Conservation (phyloP, 2,888 invertebrate genomes). For the Tipula vernalis region DNA sequence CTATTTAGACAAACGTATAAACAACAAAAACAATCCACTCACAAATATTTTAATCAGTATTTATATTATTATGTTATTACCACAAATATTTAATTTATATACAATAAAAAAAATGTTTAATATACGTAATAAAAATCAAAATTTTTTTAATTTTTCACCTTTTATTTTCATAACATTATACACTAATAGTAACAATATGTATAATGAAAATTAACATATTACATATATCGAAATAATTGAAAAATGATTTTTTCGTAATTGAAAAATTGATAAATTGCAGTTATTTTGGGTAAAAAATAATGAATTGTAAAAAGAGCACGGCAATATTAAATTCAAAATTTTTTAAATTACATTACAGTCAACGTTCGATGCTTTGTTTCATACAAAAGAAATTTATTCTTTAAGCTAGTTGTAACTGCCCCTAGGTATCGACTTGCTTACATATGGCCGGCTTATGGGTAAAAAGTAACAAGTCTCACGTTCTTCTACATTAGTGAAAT, state of each 20-base stretch:
- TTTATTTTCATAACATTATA: neutral
- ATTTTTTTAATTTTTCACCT: neutral
- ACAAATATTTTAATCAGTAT: neutral
- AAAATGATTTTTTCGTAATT: neutral
- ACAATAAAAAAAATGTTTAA: neutral
- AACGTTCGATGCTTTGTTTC: neutral
- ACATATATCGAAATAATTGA: neutral
- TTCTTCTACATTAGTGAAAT: too few species aligned
- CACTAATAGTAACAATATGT: neutral
- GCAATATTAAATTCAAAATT: neutral
- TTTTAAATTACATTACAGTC: neutral
- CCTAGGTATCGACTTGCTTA: too few species aligned
- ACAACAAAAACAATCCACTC: neutral
- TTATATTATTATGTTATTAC: neutral
- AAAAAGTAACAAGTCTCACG: too few species aligned
- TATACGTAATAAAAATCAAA: neutral
- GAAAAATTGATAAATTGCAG: neutral
- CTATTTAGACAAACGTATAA: neutral
- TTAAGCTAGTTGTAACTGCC: too few species aligned
- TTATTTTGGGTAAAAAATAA: neutral
- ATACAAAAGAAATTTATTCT: neutral
- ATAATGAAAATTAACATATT: neutral
- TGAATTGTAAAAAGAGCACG: neutral
- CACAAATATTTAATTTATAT: neutral
- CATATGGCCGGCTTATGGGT: too few species aligned